Base-by-base conservation (phyloP, 2,888 invertebrate genomes). In the Folsomia manolachei region DNA sequence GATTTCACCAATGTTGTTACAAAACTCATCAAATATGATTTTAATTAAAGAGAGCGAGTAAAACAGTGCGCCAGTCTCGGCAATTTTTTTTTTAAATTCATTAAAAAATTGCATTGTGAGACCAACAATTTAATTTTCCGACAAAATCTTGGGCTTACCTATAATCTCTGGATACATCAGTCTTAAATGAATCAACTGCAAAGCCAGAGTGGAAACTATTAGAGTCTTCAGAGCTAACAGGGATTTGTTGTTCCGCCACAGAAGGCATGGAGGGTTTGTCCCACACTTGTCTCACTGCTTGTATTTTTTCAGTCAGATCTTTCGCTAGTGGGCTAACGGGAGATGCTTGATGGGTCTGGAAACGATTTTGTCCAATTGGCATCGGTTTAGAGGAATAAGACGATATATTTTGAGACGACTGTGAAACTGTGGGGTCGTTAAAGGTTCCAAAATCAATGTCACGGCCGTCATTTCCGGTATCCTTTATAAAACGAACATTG, bases 321-420 rank as follows among this genome's bases (percentile, higher is more conserved):
- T 77, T 75, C 24, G 79, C 77, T 27, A 74, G 69, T 4, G 79
- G 80, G 64, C 80, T 80, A 26, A 78, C 78, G 9, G 79, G 80
- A 63, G 79, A 79, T 0, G 80, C 72, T 69, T 78, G 78, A 71
- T 80, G 79, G 7, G 7, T 14, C 14, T 39, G 39, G 39, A 39
- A 39, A 9, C 39, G 39, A 39, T 39, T 39, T 9, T 74, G 74
- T 1, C 67, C 65, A n/a, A 75, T 72, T 1, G 74, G 73, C 52
- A 68, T 73, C 24, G 73, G 69, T 24, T 63, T 27, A 14, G 62
- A 51, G 53, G 63, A 23, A 19, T 72, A 71, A 52, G 68, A 72
- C 61, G 72, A 18, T 14, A 71, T 65, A 2, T 25, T 21, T 39
- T 65, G 70, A 24, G 69, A 68, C 27, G 24, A 64, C n/a, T 71